Evolutionary conservation across 2,797 vertebrate genomes (phyloP), one percentile per base, ranked within the genome.

Genomic region (Trichosurus vulpecula): DNA sequence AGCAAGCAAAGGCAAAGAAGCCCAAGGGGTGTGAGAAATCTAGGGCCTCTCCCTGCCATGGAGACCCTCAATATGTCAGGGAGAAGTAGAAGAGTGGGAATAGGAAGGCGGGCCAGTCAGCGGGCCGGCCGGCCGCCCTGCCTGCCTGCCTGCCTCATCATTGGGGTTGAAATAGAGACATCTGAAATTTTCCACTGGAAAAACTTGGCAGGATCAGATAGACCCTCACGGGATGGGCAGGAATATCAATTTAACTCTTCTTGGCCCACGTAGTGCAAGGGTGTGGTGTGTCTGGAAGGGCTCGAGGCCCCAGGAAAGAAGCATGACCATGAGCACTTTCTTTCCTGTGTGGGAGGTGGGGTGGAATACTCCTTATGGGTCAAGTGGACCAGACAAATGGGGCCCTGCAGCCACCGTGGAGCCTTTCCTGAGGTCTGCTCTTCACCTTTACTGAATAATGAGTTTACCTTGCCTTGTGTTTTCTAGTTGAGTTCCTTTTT

Each of bases 161-260:
- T 96, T 97, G 96, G 47, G 94, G 95, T 90, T 96, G 89, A 98
- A 98, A 97, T 96, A 97, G 95, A 97, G 97, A 96, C 90, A 97
- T 94, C 94, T 96, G 96, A 97, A 97, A 97, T 54, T 98, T 98
- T 97, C 97, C 97, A 96, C 95, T 97, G 92, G 93, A 98, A 98
- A 98, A 96, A 93, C 93, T 98, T 98, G 97, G 97, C 96, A 98
- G 92, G 90, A 97, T 96, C 91, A 96, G 35, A 47, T 90, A 90
- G 53, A 81, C 51, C 53, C 97, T 95, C 54, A 0, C 93, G 97
- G 58, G 95, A 97, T 93, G 41, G 95, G 92, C 95, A 97, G 81
- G 91, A 97, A 97, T 97, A 94, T 96, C 92, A 96, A 0, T 96
- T 97, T 94, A 97, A 97, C 94, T 97, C 96, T 97, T 97, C 89